These are phyloP conservation scores for Apodemus agrarius DNA, from an alignment of 2,797 vertebrate species.

Conservation along the genomic window DNA sequence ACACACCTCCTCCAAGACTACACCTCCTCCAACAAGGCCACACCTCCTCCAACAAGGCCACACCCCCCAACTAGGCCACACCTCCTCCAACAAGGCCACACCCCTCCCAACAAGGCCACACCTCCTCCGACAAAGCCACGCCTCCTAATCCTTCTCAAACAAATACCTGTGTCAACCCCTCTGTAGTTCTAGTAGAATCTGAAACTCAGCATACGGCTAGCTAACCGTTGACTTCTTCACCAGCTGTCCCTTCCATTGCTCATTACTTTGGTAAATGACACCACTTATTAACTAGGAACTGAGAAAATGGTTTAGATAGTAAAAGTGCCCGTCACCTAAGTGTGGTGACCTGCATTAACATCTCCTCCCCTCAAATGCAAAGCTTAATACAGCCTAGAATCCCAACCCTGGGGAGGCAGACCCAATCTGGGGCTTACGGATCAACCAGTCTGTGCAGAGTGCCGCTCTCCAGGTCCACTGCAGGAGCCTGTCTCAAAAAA, in stretches of 20 bases:
- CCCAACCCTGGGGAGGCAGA: background rate
- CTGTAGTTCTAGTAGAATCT: too few relatives aligned
- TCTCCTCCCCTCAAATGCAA: background rate
- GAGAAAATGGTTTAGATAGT: background rate
- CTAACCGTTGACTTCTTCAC: background rate
- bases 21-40: background rate
- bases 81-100: background rate
- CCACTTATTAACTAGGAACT: background rate
- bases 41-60: background rate
- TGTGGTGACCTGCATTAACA: background rate
- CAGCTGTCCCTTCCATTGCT: background rate
- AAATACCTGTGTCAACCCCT: background rate
- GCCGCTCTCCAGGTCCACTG: too few relatives aligned
- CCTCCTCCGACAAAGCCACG: background rate
- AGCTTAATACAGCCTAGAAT: background rate
- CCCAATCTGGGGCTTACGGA: background rate
- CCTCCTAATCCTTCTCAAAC: background rate
- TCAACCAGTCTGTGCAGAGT: background rate
- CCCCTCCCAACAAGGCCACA: background rate
- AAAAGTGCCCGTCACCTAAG: background rate
- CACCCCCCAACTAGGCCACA: background rate
- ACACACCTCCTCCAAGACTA: background rate
- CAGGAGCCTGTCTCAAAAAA: background rate
- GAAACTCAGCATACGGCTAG: background rate
- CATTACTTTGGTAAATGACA: background rate